phyloP scores from a whole-genome alignment of 2,797 vertebrate species.

The Hypotaenidia philippensis region DNA sequence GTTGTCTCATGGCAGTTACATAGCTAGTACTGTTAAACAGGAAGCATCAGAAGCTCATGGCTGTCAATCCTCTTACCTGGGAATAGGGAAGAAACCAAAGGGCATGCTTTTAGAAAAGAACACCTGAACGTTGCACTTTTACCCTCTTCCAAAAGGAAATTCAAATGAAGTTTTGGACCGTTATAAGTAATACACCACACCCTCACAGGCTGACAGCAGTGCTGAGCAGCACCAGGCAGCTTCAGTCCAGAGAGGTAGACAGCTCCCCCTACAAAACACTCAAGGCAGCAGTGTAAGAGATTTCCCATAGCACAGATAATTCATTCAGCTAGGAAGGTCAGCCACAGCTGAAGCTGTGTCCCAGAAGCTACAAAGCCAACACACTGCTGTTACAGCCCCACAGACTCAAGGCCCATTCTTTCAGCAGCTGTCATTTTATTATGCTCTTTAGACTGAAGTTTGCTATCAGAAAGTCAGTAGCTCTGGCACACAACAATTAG shows the following conservation, averaged over 20 bases:
- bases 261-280: neutral
- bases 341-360: neutral
- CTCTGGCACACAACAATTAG: neutral
- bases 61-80: neutral
- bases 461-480: neutral
- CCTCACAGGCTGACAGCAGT: neutral
- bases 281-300: neutral
- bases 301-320: neutral
- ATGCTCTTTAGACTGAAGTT: neutral
- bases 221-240: neutral
- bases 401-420: neutral
- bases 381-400: neutral
- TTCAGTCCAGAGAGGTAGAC: neutral
- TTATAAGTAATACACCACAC: too few species aligned
- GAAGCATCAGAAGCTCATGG: neutral
- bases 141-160: neutral
- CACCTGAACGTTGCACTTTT: neutral
- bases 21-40: neutral
- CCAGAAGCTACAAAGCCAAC: neutral
- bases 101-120: neutral
- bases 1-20: neutral
- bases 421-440: constrained; percentile 6
- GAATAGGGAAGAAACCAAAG: rapidly evolving
- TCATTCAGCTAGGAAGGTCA: neutral
- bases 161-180: neutral